Conservation (phyloP, 2,888 invertebrate genomes). For the Lacanobia oleracea region DNA sequence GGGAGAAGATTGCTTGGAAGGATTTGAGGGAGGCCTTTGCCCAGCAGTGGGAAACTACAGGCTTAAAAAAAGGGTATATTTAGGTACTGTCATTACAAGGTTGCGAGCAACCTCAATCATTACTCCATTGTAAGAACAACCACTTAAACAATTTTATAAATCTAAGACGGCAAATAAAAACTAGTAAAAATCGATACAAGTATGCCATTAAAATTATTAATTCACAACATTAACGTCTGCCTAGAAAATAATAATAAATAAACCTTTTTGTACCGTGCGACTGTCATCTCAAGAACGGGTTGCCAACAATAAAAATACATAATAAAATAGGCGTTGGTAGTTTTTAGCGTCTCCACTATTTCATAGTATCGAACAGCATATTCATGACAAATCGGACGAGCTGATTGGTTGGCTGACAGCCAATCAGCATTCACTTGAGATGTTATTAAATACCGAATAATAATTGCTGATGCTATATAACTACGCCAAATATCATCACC, state of each 20-base stretch:
- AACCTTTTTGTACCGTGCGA: conserved; percentile 43
- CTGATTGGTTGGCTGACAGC: conserved; percentile 80
- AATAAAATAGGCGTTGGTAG: conserved; percentile 47
- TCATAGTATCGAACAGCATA: conserved; percentile 69
- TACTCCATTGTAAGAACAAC: conserved; percentile 1
- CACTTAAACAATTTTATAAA: not conserved
- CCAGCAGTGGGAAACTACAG: too few relatives aligned
- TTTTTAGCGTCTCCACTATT: conserved; percentile 75
- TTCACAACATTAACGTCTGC: conserved; percentile 34
- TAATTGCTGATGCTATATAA: conserved; percentile 66
- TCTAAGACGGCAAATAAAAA: conserved; percentile 10
- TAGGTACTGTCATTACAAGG: not conserved
- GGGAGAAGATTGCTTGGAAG: too few relatives aligned
- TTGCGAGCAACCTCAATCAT: not conserved
- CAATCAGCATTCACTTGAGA: conserved; percentile 75
- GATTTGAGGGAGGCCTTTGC: too few relatives aligned
- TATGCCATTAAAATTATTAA: conserved; percentile 25
- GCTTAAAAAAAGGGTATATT: too few relatives aligned
- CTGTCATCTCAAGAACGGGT: conserved; percentile 42
- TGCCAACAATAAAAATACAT: conserved; percentile 54
- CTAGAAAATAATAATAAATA: conserved; percentile 31
- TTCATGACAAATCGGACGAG: conserved; percentile 79
- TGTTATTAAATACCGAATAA: conserved; percentile 79
- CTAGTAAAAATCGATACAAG: not conserved
- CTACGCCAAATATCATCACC: conserved; percentile 72